A percentile compares a stretch with the other conserved stretches of the same genome.
Conservation (phyloP, 2,113 vertebrate genomes). For the rabbit (Oryctolagus cuniculus) region mOryCun1.1 NC_091448.1:48694001-48694500, state of each 20-base stretch:
- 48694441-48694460: not conserved
- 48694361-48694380: not conserved
- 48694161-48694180: not conserved
- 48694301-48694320: not conserved
- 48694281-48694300: not conserved
- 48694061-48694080: not conserved
- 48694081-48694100: not conserved
- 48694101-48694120: not conserved
- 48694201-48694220: not conserved
- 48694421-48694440: not conserved
- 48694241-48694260: not conserved
- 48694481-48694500: not conserved
- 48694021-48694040: not conserved
- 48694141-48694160: not conserved
- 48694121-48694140: not conserved
- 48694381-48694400: not conserved
- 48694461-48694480: not conserved
- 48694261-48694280: not conserved
- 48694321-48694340: not conserved
- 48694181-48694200: not conserved
- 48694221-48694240: not conserved
- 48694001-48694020: not conserved
- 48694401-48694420: not conserved
- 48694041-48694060: not conserved
- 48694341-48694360: not conserved